Conservation (phyloP, 1,140 invertebrate genomes). For the Scaptomyza pallida region DNA sequence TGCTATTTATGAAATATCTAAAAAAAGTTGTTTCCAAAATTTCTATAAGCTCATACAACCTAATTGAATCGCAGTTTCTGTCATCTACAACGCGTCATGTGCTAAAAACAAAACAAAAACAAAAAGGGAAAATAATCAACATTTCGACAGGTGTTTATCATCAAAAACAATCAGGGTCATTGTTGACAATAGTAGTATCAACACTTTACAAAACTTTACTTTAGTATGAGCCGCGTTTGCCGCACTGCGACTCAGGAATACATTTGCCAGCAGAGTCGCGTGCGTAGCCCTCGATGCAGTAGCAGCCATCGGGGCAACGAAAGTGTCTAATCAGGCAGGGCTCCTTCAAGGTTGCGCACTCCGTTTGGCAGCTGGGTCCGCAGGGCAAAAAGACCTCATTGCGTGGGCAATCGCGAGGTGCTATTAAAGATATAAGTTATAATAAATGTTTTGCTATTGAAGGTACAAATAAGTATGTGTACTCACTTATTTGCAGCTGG, state of each 20-base stretch:
- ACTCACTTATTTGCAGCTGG: constrained; percentile 49
- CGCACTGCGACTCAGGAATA: constrained; percentile 78
- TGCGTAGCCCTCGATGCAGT: constrained; percentile 84
- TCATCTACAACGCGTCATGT: background rate
- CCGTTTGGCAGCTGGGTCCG: constrained; percentile 85
- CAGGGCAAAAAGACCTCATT: constrained; percentile 84
- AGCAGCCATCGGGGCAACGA: constrained; percentile 85
- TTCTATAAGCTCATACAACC: background rate
- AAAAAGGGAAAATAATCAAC: too few species aligned
- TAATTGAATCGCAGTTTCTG: background rate
- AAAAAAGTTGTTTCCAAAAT: too few species aligned
- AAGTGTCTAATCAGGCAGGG: constrained; percentile 85
- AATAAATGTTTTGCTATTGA: too few species aligned
- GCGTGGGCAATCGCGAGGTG: constrained; percentile 38
- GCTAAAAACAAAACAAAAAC: constrained; percentile 10
- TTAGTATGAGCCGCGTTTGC: background rate
- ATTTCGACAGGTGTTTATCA: constrained; percentile 17
- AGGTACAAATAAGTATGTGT: background rate
- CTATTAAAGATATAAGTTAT: constrained; percentile 12
- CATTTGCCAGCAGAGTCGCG: constrained; percentile 75
- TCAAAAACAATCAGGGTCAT: background rate
- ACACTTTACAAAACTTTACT: background rate
- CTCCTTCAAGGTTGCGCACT: constrained; percentile 83
- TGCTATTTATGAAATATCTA: too few species aligned
- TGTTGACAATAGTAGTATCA: constrained; percentile 6